These are phyloP conservation scores for Vimba vimba DNA, from an alignment of 2,113 vertebrate genomes.

Conservation along the genomic window DNA sequence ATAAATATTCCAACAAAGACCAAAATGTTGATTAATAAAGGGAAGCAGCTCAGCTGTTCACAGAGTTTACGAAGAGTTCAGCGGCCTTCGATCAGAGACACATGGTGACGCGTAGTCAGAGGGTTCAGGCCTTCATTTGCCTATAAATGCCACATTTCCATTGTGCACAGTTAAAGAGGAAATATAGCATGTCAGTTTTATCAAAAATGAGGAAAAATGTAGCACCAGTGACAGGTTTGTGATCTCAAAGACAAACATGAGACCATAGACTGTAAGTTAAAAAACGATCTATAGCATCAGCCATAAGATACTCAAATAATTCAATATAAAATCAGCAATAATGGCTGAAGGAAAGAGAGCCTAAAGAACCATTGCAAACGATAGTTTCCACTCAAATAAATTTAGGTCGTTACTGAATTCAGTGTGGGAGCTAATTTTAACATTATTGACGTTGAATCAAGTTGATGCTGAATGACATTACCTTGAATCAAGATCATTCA, in stretches of 20 bases:
- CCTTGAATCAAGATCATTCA: background rate
- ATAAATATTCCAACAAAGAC: background rate
- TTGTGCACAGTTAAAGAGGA: conserved; percentile 9
- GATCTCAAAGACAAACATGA: background rate
- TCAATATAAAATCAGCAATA: background rate
- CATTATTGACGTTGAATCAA: background rate
- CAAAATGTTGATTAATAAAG: background rate
- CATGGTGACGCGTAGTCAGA: background rate
- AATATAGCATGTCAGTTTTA: background rate
- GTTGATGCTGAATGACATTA: background rate
- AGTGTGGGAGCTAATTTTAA: background rate
- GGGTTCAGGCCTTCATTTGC: background rate
- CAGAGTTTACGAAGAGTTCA: background rate
- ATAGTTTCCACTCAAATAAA: background rate
- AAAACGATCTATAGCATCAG: background rate
- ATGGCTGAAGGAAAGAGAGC: background rate
- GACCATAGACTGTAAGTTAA: background rate
- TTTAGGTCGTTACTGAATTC: background rate
- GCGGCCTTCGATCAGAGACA: background rate
- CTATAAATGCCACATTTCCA: background rate
- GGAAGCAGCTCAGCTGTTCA: background rate
- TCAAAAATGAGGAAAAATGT: background rate
- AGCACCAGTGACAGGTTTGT: background rate
- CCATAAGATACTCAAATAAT: background rate
- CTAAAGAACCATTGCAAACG: background rate